Percentiles rank a stretch among this genome's conserved stretches.
phyloP scores from a whole-genome alignment of 2,888 invertebrate species.

The Philereme transversata region DNA sequence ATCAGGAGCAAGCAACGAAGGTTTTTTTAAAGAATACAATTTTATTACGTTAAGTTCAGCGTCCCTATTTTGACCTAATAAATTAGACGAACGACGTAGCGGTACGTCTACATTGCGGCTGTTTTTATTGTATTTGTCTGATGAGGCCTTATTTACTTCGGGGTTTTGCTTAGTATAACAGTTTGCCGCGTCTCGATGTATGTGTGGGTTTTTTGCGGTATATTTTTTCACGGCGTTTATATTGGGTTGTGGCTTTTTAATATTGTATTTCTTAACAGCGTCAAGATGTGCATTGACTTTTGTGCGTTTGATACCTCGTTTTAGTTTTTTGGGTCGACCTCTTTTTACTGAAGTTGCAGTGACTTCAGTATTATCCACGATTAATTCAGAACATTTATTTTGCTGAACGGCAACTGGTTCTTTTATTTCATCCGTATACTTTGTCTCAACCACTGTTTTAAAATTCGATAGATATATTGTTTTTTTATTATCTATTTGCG shows the following conservation, averaged over 20 bases:
- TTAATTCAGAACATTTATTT: too few relatives aligned
- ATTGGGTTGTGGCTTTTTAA: background rate
- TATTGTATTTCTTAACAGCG: background rate
- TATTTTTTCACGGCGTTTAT: background rate
- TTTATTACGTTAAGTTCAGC: background rate
- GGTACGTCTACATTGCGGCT: slow-evolving; percentile 1
- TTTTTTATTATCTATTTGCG: too few relatives aligned
- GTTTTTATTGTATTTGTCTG: background rate
- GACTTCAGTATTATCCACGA: background rate
- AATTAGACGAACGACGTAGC: background rate
- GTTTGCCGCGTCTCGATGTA: background rate
- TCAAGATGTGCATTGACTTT: background rate
- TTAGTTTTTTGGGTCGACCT: background rate
- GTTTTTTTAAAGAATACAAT: slow-evolving; percentile 1
- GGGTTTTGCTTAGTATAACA: background rate
- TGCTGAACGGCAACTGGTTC: background rate
- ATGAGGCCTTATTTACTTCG: background rate
- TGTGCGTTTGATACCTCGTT: background rate
- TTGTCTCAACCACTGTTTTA: background rate
- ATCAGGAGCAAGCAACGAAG: slow-evolving; percentile 1
- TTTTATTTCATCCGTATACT: background rate
- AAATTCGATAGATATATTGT: too few relatives aligned
- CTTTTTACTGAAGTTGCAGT: background rate
- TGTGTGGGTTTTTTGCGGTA: background rate
- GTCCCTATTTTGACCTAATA: slow-evolving; percentile 5